Base-by-base conservation (phyloP, 1,140 invertebrate genomes). In the Zeugodacus cucurbitae region DNA sequence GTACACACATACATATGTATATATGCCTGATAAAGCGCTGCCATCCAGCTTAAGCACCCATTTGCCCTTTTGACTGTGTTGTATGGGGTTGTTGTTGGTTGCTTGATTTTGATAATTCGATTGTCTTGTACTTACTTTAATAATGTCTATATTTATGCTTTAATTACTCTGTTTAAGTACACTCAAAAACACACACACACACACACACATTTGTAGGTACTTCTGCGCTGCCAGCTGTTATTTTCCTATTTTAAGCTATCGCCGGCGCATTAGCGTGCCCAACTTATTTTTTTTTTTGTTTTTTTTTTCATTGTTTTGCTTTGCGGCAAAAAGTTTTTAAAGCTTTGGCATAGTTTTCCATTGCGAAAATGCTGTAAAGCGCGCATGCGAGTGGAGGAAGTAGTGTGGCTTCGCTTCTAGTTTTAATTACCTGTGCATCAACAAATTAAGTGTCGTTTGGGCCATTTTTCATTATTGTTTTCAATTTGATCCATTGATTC, bases 341-440 rank as follows among this genome's bases (percentile, higher is more conserved):
- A 44, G 74, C 74, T 48, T 82, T 82, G 41, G 48, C 74, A 82
- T 41, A 82, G 41, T 82, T 82, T 48, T 48, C n/a, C 17, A 48
- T 26, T 62, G 58, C 58, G n/a, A 62, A 62, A 62, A n/a, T 4
- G 48, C 70, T 22, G 26, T 14, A 26, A 82, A 82, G 7, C 26
- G 7, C 26, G 41, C 37, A 34, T 11, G 74, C 22, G 8, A 48
- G 74, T 7, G 26, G 37, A 48, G 41, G 74, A 82, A 82, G 41
- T 82, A 82, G 41, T 82, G 74, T 44, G 70, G 74, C 74, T 82
- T 82, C 74, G 34, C 6, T 82, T 70, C 5, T 26, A 26, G 22
- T n/a, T 26, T 11, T 41, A 44, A 26, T 82, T 82, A 20, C 41
- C 41, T 11, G 5, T 11, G 5, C 10, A n/a, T 62, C 29, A 70